Conservation (phyloP, 2,797 vertebrate species). For the Poeciliopsis turneri region DNA sequence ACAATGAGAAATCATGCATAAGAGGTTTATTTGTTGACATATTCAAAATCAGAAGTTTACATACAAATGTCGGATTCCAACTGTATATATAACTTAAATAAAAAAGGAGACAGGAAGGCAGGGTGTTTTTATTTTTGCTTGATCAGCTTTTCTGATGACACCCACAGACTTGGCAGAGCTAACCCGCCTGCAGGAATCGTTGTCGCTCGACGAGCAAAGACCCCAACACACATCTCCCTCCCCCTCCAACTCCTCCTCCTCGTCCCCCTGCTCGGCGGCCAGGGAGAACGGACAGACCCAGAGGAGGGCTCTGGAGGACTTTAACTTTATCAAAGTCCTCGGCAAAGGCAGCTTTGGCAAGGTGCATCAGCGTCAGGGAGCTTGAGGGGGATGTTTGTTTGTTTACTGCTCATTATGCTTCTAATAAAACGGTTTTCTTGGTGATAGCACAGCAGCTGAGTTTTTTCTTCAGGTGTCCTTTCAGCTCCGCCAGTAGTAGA, state of each 20-base stretch:
- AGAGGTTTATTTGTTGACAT: not conserved
- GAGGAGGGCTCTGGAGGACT: constrained; percentile 91
- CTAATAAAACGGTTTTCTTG: constrained; percentile 17
- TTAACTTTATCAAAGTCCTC: constrained; percentile 97
- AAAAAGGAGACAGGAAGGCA: not conserved
- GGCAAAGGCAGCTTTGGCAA: constrained; percentile 99
- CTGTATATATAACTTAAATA: constrained; percentile 2
- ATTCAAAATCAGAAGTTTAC: not conserved
- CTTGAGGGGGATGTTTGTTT: constrained; percentile 29
- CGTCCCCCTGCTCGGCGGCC: constrained; percentile 77
- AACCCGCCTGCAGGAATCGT: constrained; percentile 91
- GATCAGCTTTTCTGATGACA: constrained; percentile 50
- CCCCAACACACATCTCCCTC: constrained; percentile 87
- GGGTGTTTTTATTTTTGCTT: constrained; percentile 25
- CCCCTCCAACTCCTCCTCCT: constrained; percentile 67
- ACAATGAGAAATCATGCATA: not conserved
- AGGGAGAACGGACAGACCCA: constrained; percentile 90
- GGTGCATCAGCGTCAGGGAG: constrained; percentile 71
- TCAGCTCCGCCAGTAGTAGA: not conserved
- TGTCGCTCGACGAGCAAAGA: constrained; percentile 93
- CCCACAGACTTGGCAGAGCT: constrained; percentile 90
- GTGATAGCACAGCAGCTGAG: constrained; percentile 3
- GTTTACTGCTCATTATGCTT: constrained; percentile 30
- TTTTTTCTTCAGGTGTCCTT: constrained; percentile 7
- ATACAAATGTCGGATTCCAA: no score